Percentiles rank a stretch among this genome's conserved stretches.
phyloP scores from a whole-genome alignment of 2,888 invertebrate species.

The Xestobium rufovillosum region DNA sequence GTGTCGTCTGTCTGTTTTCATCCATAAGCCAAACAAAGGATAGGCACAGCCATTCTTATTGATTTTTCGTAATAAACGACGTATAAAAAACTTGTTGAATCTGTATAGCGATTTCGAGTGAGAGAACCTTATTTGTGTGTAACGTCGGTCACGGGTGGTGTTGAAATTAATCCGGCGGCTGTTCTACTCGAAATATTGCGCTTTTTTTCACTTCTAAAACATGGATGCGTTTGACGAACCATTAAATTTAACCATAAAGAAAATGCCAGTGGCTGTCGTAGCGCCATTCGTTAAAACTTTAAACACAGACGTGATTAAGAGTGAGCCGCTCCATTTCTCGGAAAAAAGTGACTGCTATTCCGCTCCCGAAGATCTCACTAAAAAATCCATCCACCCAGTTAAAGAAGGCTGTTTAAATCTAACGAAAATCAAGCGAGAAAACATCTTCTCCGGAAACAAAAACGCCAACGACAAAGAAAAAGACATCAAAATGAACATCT shows the following conservation, averaged over 20 bases:
- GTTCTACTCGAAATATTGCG: no score
- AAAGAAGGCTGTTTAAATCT: slow-evolving; percentile 17
- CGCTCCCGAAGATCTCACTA: slow-evolving; percentile 41
- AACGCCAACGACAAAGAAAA: slow-evolving; percentile 30
- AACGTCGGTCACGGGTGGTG: background rate
- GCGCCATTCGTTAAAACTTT: slow-evolving; percentile 42
- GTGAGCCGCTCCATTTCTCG: slow-evolving; percentile 15
- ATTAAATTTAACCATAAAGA: slow-evolving; percentile 45
- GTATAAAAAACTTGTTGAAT: slow-evolving; percentile 50
- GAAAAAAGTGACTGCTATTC: slow-evolving; percentile 40
- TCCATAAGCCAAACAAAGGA: slow-evolving; percentile 43
- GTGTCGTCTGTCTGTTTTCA: slow-evolving; percentile 39
- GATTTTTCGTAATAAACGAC: slow-evolving; percentile 45
- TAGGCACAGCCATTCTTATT: slow-evolving; percentile 43
- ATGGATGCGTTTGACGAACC: slow-evolving; percentile 44
- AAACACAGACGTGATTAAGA: slow-evolving; percentile 7
- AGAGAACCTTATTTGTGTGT: slow-evolving; percentile 11
- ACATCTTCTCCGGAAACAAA: slow-evolving; percentile 11
- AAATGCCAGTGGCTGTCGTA: slow-evolving; percentile 49
- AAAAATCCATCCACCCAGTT: slow-evolving; percentile 29
- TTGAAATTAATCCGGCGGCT: background rate
- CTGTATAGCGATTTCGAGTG: slow-evolving; percentile 29
- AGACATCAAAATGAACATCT: slow-evolving; percentile 31
- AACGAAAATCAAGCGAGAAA: slow-evolving; percentile 1
- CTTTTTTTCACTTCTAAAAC: slow-evolving; percentile 26